These are phyloP conservation scores for Achlya flavicornis DNA, from an alignment of 2,888 invertebrate genomes.

Conservation along the genomic window DNA sequence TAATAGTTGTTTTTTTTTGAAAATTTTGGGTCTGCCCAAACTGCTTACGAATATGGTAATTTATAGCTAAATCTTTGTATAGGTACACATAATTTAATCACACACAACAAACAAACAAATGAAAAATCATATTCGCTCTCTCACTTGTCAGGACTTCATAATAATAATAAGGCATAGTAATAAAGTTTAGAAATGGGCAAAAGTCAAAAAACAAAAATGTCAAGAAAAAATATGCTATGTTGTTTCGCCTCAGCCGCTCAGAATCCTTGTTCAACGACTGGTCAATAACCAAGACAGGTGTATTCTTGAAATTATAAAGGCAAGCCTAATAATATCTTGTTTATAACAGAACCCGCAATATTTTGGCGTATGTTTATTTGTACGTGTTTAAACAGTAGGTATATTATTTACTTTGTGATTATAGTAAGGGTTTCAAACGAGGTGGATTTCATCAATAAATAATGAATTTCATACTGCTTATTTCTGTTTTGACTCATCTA, in stretches of 20 bases:
- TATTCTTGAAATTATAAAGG: not conserved
- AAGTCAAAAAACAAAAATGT: too few relatives aligned
- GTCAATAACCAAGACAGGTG: not conserved
- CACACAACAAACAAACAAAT: too few relatives aligned
- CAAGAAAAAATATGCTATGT: too few relatives aligned
- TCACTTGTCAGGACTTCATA: too few relatives aligned
- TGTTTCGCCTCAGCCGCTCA: too few relatives aligned
- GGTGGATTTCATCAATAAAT: not conserved
- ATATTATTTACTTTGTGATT: not conserved
- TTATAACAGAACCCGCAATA: not conserved
- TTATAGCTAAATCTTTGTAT: not conserved
- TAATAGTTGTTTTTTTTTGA: not conserved
- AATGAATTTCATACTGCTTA: not conserved
- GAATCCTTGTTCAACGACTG: not conserved
- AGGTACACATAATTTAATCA: too few relatives aligned
- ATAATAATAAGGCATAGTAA: too few relatives aligned
- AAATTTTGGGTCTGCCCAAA: too few relatives aligned
- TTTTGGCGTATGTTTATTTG: conserved; percentile 1
- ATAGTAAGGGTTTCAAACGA: not conserved
- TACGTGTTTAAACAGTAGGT: not conserved
- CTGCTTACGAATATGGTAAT: too few relatives aligned
- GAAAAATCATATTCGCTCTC: too few relatives aligned
- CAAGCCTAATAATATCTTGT: not conserved
- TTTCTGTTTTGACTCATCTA: too few relatives aligned
- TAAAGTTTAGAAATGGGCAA: too few relatives aligned